These are phyloP conservation scores for Aegotheles bennettii DNA, from an alignment of 2,113 vertebrate genomes.

Conservation along the genomic window DNA sequence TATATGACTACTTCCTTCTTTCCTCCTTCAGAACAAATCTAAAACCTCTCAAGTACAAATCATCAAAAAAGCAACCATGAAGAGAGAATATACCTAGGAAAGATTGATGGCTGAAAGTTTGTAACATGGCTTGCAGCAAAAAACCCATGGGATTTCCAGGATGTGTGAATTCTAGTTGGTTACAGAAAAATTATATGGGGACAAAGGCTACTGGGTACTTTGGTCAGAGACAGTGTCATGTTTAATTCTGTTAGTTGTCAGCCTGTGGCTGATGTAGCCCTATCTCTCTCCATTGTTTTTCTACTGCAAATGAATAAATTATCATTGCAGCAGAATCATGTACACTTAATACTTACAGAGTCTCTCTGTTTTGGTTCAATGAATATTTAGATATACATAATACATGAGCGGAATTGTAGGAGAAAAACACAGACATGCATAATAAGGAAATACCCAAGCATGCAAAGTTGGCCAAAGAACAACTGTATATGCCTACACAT, in stretches of 20 bases:
- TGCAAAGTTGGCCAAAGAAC: not conserved
- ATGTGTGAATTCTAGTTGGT: not conserved
- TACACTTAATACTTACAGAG: not conserved
- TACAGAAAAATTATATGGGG: not conserved
- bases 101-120: not conserved
- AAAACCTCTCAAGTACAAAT: not conserved
- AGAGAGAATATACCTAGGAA: not conserved
- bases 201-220: not conserved
- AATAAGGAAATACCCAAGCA: not conserved
- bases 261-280: not conserved
- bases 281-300: not conserved
- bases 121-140: not conserved
- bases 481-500: accelerated
- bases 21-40: not conserved
- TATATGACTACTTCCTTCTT: not conserved
- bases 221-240: not conserved
- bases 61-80: accelerated
- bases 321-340: not conserved
- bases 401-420: not conserved
- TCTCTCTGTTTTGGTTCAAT: not conserved
- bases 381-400: not conserved
- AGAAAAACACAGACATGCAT: not conserved
- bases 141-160: not conserved
- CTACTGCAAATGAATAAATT: not conserved
- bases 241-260: not conserved